Percentiles rank a stretch among this genome's conserved stretches.
These are phyloP conservation scores for Beris chalybata DNA, from an alignment of 2,888 invertebrate genomes.

Conservation along the genomic window DNA sequence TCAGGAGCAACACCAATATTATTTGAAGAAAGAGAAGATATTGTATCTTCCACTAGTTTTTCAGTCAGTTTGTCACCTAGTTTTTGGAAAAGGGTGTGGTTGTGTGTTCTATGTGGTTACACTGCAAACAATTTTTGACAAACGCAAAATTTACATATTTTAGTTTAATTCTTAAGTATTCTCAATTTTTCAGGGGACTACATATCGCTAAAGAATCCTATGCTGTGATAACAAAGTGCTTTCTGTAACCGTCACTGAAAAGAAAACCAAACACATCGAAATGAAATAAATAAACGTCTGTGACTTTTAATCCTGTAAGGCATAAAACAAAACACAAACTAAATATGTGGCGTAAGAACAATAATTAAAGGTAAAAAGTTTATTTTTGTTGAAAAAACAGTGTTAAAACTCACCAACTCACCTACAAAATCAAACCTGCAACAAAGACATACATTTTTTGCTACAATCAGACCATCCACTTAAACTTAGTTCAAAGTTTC, in stretches of 20 bases:
- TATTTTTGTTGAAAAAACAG: background rate
- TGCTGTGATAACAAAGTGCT: constrained; percentile 31
- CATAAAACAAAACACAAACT: constrained; percentile 11
- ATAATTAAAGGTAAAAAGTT: constrained; percentile 1
- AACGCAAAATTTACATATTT: too few relatives aligned
- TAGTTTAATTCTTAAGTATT: background rate
- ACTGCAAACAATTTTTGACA: too few relatives aligned
- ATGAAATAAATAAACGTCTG: constrained; percentile 13
- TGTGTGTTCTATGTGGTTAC: too few relatives aligned
- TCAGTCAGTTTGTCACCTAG: too few relatives aligned
- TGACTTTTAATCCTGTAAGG: background rate
- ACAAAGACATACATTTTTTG: too few relatives aligned
- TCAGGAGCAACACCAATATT: too few relatives aligned
- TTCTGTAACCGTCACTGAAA: constrained; percentile 5
- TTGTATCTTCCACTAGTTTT: too few relatives aligned
- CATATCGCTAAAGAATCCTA: constrained; percentile 24
- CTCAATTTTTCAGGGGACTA: constrained; percentile 6
- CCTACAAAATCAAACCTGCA: background rate
- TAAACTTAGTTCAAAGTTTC: constrained; percentile 23
- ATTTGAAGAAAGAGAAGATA: too few relatives aligned
- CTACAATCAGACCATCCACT: constrained; percentile 1
- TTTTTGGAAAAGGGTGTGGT: too few relatives aligned
- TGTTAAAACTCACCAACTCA: background rate
- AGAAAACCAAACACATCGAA: background rate
- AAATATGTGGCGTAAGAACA: constrained; percentile 16